Percentiles rank a stretch among this genome's conserved stretches.
phyloP scores from a whole-genome alignment of 1,140 invertebrate species.

The Holotrichia oblita region DNA sequence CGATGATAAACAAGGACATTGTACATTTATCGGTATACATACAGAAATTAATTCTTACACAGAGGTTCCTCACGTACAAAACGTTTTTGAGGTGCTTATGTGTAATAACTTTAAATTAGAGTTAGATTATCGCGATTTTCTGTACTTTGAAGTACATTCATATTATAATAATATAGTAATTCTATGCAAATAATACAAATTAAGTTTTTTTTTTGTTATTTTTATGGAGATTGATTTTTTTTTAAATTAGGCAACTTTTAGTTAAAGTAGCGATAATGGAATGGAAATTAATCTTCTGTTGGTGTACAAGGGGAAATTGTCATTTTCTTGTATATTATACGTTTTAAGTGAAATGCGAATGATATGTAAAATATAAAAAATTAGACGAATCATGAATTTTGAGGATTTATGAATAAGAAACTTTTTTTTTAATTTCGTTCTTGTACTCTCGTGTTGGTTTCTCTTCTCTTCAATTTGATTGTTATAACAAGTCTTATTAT shows the following conservation, averaged over 20 bases:
- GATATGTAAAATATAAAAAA: not conserved
- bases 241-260: too few relatives aligned
- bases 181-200: too few relatives aligned
- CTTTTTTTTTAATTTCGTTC: too few relatives aligned
- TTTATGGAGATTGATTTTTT: too few relatives aligned
- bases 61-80: not conserved
- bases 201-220: too few relatives aligned
- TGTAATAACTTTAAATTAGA: conserved; percentile 2
- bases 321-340: not conserved
- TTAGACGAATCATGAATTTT: not conserved
- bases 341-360: not conserved
- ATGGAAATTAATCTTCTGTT: too few relatives aligned
- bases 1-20: not conserved
- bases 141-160: conserved; percentile 8
- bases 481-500: conserved; percentile 8
- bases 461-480: not conserved
- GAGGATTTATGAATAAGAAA: too few relatives aligned
- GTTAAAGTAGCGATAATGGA: too few relatives aligned
- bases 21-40: not conserved
- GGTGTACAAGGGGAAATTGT: too few relatives aligned
- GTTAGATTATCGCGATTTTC: not conserved
- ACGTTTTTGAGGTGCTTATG: not conserved
- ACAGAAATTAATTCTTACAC: not conserved
- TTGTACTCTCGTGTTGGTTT: not conserved
- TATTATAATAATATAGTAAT: not conserved